These are phyloP conservation scores for Gallinago stenura DNA, from an alignment of 2,797 vertebrate genomes.

Conservation along the genomic window DNA sequence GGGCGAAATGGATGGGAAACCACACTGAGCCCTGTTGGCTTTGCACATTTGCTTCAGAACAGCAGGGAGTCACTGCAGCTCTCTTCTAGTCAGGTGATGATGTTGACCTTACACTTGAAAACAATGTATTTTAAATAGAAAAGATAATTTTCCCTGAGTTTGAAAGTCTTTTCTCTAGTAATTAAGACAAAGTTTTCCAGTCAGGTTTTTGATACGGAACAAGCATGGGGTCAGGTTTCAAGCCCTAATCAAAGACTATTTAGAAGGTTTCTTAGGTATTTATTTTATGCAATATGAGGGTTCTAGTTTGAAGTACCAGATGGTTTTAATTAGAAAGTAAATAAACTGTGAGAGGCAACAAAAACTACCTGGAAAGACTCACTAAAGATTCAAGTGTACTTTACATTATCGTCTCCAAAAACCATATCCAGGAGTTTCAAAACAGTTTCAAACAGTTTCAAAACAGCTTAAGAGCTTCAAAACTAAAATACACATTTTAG, in stretches of 20 bases:
- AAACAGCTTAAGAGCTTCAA: no score
- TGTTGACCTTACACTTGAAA: neutral
- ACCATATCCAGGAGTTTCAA: neutral
- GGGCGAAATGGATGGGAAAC: neutral
- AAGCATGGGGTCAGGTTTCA: neutral
- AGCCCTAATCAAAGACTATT: neutral
- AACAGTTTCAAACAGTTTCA: neutral
- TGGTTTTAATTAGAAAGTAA: neutral
- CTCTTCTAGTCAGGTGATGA: neutral
- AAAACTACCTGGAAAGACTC: neutral
- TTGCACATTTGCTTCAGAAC: neutral
- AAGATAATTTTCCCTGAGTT: neutral
- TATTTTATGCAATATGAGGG: neutral
- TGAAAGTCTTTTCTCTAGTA: neutral
- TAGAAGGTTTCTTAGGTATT: neutral
- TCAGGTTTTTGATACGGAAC: neutral
- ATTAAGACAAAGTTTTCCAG: neutral
- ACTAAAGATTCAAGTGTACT: neutral
- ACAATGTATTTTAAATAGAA: neutral
- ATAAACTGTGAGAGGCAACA: neutral
- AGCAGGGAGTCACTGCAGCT: neutral
- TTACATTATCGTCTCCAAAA: neutral
- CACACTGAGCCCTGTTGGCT: rapidly evolving
- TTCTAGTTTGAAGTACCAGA: neutral
- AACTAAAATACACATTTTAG: neutral